phyloP scores from a whole-genome alignment of 2,888 invertebrate species.

The Nasonovia ribisnigri region DNA sequence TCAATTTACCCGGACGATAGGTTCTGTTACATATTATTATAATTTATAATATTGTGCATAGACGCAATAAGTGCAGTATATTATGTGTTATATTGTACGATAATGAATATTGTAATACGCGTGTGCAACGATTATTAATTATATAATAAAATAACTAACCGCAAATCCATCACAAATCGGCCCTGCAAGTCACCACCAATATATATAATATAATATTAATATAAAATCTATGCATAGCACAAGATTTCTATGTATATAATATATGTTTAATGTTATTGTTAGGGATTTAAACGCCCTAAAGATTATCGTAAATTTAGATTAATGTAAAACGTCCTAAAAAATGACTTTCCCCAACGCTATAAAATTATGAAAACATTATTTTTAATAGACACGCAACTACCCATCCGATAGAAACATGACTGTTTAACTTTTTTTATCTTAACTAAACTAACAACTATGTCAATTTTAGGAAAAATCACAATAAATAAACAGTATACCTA shows the following conservation, averaged over 20 bases:
- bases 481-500: no score
- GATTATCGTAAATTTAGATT: no score
- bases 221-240: background rate
- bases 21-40: slow-evolving; percentile 4
- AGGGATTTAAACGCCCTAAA: no score
- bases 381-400: no score
- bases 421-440: no score
- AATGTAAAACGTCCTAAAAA: no score
- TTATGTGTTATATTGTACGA: background rate
- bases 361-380: no score
- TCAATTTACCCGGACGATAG: background rate
- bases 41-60: background rate
- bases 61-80: background rate
- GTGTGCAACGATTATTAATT: background rate
- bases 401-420: no score
- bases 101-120: background rate
- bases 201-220: background rate
- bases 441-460: no score
- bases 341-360: no score
- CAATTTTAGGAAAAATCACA: no score
- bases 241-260: background rate
- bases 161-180: background rate
- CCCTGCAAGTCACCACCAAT: background rate
- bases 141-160: background rate
- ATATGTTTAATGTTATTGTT: no score